phyloP scores from a whole-genome alignment of 2,113 vertebrate genomes.

The Leuciscus idus region DNA sequence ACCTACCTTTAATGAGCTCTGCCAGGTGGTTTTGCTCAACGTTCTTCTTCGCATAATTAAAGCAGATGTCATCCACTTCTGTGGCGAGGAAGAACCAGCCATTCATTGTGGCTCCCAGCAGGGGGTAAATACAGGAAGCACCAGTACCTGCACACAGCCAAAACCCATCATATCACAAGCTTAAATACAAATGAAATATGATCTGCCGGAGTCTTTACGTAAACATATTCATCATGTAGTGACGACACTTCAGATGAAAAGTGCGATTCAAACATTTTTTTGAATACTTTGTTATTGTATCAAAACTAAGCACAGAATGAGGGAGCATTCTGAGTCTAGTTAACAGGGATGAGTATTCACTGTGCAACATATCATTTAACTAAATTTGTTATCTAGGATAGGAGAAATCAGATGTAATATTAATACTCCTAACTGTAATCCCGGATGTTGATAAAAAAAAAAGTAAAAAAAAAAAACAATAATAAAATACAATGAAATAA shows the following conservation, averaged over 20 bases:
- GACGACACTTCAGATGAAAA: background rate
- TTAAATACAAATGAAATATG: conserved; percentile 21
- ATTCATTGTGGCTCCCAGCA: conserved; percentile 95
- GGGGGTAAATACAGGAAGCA: conserved; percentile 96
- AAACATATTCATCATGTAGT: background rate
- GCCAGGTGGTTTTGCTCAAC: conserved; percentile 95
- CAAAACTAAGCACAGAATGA: background rate
- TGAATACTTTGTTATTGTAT: background rate
- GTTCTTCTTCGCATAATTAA: conserved; percentile 96
- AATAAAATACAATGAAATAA: too few relatives aligned
- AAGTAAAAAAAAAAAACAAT: background rate
- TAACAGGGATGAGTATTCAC: background rate
- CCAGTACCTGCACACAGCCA: conserved; percentile 84
- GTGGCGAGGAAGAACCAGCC: conserved; percentile 98
- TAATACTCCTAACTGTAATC: background rate
- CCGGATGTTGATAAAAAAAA: background rate
- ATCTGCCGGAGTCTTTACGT: background rate
- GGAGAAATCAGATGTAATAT: background rate
- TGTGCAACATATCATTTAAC: background rate
- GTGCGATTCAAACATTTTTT: background rate
- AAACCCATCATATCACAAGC: conserved; percentile 21
- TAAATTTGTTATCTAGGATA: background rate
- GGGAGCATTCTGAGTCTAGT: background rate
- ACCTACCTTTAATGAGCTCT: conserved; percentile 93
- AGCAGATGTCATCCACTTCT: conserved; percentile 98